A percentile compares a stretch with the other conserved stretches of the same genome.
Conservation (phyloP, 2,113 vertebrate species). For the Rhadina sibilatrix region DNA sequence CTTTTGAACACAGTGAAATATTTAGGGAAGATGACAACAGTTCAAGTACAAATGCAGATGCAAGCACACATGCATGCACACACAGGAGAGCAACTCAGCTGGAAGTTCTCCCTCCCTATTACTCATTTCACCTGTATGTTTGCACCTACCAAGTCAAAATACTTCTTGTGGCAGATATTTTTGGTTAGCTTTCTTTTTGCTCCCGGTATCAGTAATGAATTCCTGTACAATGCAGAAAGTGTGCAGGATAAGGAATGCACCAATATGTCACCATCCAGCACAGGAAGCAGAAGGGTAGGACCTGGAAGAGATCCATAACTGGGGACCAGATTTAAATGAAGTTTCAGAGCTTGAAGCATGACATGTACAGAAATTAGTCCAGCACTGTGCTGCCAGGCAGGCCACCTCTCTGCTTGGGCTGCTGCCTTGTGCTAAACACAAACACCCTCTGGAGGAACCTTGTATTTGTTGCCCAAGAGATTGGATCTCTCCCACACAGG, state of each 20-base stretch:
- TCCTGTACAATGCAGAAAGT: neutral
- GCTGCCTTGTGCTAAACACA: neutral
- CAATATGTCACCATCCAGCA: neutral
- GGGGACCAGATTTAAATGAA: neutral
- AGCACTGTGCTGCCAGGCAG: neutral
- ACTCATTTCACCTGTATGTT: neutral
- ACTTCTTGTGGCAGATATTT: neutral
- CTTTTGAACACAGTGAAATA: conserved; percentile 3
- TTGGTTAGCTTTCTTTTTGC: neutral
- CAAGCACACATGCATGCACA: neutral
- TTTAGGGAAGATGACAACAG: neutral
- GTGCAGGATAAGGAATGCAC: neutral
- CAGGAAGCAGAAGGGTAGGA: neutral
- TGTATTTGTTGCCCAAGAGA: neutral
- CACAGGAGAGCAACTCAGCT: neutral
- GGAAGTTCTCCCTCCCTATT: neutral
- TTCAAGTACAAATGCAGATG: neutral
- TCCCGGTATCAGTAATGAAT: neutral
- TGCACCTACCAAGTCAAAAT: neutral
- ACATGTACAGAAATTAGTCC: neutral
- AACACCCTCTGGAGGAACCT: neutral
- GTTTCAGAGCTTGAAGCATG: neutral
- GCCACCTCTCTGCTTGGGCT: neutral
- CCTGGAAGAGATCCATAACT: neutral
- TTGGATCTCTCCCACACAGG: neutral